Evolutionary conservation across 2,888 invertebrate species (phyloP).

Genomic region (Hetaerina titia): DNA sequence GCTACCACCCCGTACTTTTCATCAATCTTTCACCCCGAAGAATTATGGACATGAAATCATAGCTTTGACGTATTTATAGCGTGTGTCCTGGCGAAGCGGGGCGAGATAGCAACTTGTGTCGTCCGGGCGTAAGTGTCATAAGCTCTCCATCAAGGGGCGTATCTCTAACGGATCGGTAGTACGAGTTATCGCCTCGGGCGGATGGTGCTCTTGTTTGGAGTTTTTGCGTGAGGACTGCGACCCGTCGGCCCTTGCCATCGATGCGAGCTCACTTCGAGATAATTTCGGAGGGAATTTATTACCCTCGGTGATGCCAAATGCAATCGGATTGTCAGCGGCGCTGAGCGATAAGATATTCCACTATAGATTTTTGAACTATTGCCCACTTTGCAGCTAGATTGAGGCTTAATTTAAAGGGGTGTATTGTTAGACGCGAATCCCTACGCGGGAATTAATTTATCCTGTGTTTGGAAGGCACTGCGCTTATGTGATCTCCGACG

Average conservation of each 20-base stretch:
- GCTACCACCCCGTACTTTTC: not conserved
- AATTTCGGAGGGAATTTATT: not conserved
- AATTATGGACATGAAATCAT: constrained; percentile 4
- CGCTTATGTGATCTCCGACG: not conserved
- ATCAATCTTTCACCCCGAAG: not conserved
- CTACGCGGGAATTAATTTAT: not conserved
- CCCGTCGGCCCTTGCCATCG: not conserved
- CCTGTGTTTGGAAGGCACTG: not conserved
- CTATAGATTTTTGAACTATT: not conserved
- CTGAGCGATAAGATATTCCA: not conserved
- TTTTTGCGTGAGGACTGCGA: constrained; percentile 3
- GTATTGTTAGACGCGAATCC: not conserved
- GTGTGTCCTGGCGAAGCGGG: not conserved
- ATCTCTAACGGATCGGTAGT: constrained; percentile 5
- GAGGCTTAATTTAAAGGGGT: not conserved
- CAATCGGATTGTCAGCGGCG: constrained; percentile 2
- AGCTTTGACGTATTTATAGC: not conserved
- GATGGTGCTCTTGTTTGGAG: not conserved
- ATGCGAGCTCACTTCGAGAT: not conserved
- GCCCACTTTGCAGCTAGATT: not conserved
- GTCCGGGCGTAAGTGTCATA: not conserved
- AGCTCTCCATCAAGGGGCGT: not conserved
- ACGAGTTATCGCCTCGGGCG: not conserved
- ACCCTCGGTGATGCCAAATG: not conserved
- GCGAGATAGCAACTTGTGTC: constrained; percentile 13